Base-by-base conservation (phyloP, 2,888 invertebrate genomes). In the Leucoma salicis region DNA sequence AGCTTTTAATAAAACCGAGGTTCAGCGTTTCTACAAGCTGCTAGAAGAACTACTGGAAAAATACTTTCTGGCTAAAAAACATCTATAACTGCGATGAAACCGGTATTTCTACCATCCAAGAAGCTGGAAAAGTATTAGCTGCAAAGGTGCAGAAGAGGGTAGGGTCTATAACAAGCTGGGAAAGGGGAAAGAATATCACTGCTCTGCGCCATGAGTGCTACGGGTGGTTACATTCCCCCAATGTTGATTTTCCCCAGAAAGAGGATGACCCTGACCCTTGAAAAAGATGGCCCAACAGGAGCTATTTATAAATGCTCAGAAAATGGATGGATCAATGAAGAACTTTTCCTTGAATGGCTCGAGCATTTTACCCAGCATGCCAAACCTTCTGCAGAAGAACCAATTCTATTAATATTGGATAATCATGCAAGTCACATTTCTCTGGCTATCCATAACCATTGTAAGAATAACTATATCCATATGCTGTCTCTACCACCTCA, bases 181-280 rank as follows among this genome's bases (percentile, higher is more conserved):
- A n/a, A n/a, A n/a, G n/a, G n/a, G n/a, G n/a, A 65, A 38, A 64
- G 72, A 29, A 72, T 82, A 2, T 85, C 82, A 1, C 42, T 81
- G n/a, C 33, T 81, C 35, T 82, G 76, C 63, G 64, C 75, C 12
- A 73, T 82, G 67, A 83, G 65, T 57, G 70, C 74, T 50, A 61
- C 74, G 32, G 74, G 82, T 8, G 36, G 43, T 10, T 83, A 55
- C 51, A 61, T 86, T 15, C 82, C n/a, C n/a, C n/a, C n/a, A n/a
- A n/a, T n/a, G n/a, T n/a, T n/a, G n/a, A n/a, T n/a, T n/a, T n/a
- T n/a, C n/a, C n/a, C n/a, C n/a, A n/a, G n/a, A n/a, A n/a, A n/a
- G n/a, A n/a, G n/a, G n/a, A n/a, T n/a, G n/a, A n/a, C n/a, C n/a
- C n/a, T n/a, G n/a, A n/a, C n/a, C n/a, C n/a, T n/a, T n/a, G n/a